Evolutionary conservation across 2,797 vertebrate genomes (phyloP).

Genomic region (Decapterus maruadsi): DNA sequence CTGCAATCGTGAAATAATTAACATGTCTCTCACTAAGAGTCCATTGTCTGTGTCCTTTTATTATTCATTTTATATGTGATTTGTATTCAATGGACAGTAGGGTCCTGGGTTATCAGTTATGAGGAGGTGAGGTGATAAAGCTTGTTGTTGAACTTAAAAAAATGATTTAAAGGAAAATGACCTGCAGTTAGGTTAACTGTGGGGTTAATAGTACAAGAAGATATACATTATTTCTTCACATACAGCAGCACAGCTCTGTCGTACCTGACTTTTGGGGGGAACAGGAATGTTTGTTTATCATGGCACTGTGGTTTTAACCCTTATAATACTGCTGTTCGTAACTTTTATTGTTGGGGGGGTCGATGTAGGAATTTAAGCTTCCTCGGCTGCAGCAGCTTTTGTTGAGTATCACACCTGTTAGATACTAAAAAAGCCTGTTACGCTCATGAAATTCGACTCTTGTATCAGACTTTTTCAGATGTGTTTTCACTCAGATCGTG

Average conservation of each 20-base stretch:
- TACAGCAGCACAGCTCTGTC: slow-evolving; percentile 1
- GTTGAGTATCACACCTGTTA: slow-evolving; percentile 18
- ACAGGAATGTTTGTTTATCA: slow-evolving; percentile 46
- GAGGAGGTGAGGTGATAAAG: slow-evolving; percentile 33
- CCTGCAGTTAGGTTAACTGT: slow-evolving; percentile 23
- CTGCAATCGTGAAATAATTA: slow-evolving; percentile 67
- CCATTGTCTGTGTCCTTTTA: too few species aligned
- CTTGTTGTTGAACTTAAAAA: slow-evolving; percentile 15
- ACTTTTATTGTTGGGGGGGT: slow-evolving; percentile 19
- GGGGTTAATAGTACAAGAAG: slow-evolving; percentile 28
- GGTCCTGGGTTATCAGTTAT: slow-evolving; percentile 31
- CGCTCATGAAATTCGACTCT: slow-evolving; percentile 25
- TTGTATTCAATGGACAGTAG: slow-evolving; percentile 51
- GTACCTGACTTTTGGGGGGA: slow-evolving; percentile 5
- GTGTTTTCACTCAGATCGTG: slow-evolving; percentile 42
- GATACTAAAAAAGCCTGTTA: slow-evolving; percentile 22
- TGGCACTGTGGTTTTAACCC: slow-evolving; percentile 65
- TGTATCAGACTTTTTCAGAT: slow-evolving; percentile 34
- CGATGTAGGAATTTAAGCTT: slow-evolving; percentile 30
- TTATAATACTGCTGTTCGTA: slow-evolving; percentile 41
- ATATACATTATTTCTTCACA: slow-evolving; percentile 5
- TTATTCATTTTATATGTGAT: slow-evolving; percentile 47
- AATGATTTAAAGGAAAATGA: slow-evolving; percentile 36
- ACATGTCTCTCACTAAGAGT: slow-evolving; percentile 43
- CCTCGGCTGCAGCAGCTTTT: slow-evolving; percentile 9